Evolutionary conservation across 1,140 invertebrate species (phyloP).

Genomic region (Cherax quadricarinatus): DNA sequence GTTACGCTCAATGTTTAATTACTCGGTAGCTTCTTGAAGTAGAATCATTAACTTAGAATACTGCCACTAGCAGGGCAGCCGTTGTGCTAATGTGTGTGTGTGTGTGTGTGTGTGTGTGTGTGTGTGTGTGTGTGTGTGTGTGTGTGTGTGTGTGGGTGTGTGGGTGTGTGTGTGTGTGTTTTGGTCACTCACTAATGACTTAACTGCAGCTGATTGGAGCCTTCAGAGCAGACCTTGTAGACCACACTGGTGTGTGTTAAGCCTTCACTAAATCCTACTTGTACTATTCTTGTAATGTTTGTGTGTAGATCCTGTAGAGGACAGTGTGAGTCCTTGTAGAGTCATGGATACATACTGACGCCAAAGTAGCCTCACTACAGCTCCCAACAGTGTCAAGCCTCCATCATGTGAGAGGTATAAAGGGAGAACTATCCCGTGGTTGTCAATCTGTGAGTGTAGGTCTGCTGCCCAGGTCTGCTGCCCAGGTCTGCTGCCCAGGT

Average conservation of each 20-base stretch:
- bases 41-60: conserved; percentile 2
- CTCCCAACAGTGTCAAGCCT: background rate
- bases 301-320: conserved; percentile 37
- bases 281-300: conserved; percentile 1
- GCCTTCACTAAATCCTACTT: background rate
- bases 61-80: conserved; percentile 3
- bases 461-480: too few species aligned
- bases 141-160: conserved; percentile 1
- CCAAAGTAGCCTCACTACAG: too few species aligned
- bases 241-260: conserved; percentile 23
- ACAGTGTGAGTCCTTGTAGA: background rate
- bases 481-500: too few species aligned
- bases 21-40: conserved; percentile 31
- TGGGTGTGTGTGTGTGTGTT: conserved; percentile 7
- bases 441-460: background rate
- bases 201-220: conserved; percentile 2
- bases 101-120: background rate
- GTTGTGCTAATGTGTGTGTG: background rate
- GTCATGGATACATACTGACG: background rate
- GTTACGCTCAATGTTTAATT: too few species aligned
- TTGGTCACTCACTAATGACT: background rate
- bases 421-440: background rate
- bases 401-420: background rate
- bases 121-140: conserved; percentile 16
- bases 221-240: conserved; percentile 17